phyloP scores from a whole-genome alignment of 2,113 vertebrate species.

The Cynoglossus semilaevis region DNA sequence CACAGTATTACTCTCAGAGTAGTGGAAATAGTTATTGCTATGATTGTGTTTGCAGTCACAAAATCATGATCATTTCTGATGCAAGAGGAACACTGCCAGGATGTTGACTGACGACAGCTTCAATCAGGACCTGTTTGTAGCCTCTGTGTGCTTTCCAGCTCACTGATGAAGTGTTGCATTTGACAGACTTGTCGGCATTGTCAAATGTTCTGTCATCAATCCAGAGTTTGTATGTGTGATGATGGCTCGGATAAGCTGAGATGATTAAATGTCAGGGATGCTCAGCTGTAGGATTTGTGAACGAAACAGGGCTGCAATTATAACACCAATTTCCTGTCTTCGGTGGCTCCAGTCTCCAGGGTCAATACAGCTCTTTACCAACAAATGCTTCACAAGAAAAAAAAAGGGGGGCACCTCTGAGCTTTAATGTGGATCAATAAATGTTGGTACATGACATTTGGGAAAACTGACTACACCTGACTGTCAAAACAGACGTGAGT shows the following conservation, averaged over 20 bases:
- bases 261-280: constrained; percentile 24
- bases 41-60: constrained; percentile 12
- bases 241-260: constrained; percentile 34
- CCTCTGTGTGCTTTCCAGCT: constrained; percentile 34
- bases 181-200: constrained; percentile 24
- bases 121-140: constrained; percentile 42
- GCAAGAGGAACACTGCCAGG: constrained; percentile 9
- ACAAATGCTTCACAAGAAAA: constrained; percentile 22
- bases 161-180: constrained; percentile 32
- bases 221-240: constrained; percentile 35
- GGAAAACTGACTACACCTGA: too few species aligned
- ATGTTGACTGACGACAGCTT: constrained; percentile 25
- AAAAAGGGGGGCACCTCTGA: too few species aligned
- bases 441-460: too few species aligned
- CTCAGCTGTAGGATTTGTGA: constrained; percentile 26
- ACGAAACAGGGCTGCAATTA: constrained; percentile 14
- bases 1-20: constrained; percentile 3
- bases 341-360: constrained; percentile 12
- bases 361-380: constrained; percentile 25
- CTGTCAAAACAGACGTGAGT: too few species aligned
- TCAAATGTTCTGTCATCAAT: constrained; percentile 32
- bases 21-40: constrained; percentile 11
- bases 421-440: too few species aligned
- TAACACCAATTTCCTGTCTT: constrained; percentile 18
- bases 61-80: constrained; percentile 12